Conservation (phyloP, 2,113 vertebrate genomes). For the Cisticola juncidis region DNA sequence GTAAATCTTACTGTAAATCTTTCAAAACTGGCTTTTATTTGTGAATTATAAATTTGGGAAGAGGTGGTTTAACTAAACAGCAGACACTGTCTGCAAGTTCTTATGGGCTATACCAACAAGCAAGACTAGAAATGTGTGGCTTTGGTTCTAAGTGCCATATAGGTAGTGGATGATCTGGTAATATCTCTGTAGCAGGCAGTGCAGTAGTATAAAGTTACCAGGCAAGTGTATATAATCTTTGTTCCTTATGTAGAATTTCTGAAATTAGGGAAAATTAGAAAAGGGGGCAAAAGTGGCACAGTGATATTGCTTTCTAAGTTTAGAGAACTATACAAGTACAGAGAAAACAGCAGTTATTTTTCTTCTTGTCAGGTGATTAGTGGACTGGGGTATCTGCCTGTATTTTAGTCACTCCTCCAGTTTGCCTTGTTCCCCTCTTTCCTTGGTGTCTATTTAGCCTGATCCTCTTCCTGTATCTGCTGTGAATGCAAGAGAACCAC, state of each 20-base stretch:
- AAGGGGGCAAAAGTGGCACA: background rate
- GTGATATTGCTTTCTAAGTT: background rate
- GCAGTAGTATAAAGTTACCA: background rate
- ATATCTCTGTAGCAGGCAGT: background rate
- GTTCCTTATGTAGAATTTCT: background rate
- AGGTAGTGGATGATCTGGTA: background rate
- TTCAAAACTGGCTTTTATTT: slow-evolving; percentile 2
- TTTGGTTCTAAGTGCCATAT: background rate
- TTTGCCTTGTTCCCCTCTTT: background rate
- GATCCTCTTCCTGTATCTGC: background rate
- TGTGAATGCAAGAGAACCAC: background rate
- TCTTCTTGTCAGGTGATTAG: background rate
- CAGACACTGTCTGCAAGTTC: background rate
- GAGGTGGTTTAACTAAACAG: background rate
- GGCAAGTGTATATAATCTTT: background rate
- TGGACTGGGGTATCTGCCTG: background rate
- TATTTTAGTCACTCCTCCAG: background rate
- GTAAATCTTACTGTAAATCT: background rate
- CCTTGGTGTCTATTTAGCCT: background rate
- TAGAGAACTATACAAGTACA: background rate
- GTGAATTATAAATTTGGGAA: background rate
- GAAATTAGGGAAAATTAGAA: background rate
- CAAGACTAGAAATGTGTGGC: background rate
- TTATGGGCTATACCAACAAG: background rate
- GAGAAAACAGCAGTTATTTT: background rate